phyloP scores from a whole-genome alignment of 2,888 invertebrate genomes.

The Chaetoderma sp. region DNA sequence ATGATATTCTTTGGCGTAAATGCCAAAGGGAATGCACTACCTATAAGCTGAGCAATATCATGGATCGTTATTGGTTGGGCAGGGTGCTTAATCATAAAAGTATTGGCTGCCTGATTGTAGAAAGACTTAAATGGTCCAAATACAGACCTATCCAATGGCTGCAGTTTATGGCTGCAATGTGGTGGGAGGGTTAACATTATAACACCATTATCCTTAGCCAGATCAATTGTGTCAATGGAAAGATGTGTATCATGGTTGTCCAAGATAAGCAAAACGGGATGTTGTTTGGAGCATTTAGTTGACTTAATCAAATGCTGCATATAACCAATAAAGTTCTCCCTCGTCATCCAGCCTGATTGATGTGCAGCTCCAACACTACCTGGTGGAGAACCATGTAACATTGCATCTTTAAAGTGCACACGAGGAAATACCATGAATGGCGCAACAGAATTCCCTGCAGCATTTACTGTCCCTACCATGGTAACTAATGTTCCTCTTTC shows the following conservation, averaged over 20 bases:
- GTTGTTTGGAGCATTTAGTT: constrained; percentile 41
- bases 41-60: constrained; percentile 45
- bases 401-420: constrained; percentile 15
- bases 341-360: constrained; percentile 34
- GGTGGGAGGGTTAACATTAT: constrained; percentile 61
- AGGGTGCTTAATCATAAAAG: constrained; percentile 57
- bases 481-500: constrained; percentile 18
- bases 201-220: constrained; percentile 61
- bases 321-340: constrained; percentile 15
- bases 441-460: constrained; percentile 12
- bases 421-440: constrained; percentile 21
- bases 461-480: constrained; percentile 2
- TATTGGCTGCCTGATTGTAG: constrained; percentile 45
- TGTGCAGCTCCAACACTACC: constrained; percentile 15
- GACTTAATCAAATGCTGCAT: constrained; percentile 50
- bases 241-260: constrained; percentile 56
- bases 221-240: constrained; percentile 43
- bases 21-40: background rate
- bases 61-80: constrained; percentile 66
- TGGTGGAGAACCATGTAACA: constrained; percentile 7
- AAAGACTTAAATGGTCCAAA: constrained; percentile 64
- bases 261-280: constrained; percentile 44
- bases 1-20: constrained; percentile 61
- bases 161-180: constrained; percentile 61
- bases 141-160: constrained; percentile 67